Conservation (phyloP, 1,140 invertebrate species). For the Neuroterus valhalla region DNA sequence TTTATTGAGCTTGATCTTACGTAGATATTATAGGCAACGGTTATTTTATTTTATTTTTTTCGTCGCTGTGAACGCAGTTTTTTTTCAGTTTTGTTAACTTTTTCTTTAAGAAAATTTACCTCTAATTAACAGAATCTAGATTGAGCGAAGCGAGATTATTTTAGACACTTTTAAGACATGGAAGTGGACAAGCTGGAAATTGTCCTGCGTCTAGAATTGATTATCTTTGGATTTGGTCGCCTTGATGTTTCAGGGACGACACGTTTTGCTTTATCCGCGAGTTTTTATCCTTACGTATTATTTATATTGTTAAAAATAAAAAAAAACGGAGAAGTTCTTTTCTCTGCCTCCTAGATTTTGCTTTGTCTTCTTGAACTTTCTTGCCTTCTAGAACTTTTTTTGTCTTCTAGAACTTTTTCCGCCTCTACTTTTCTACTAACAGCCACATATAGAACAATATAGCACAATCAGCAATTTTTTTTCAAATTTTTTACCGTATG, state of each 20-base stretch:
- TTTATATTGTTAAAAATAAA: background rate
- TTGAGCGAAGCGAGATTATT: conserved; percentile 65
- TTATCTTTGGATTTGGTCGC: conserved; percentile 13
- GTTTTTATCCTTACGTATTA: conserved; percentile 15
- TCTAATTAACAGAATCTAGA: conserved; percentile 58
- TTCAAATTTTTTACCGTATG: no score
- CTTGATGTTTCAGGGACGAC: conserved; percentile 26
- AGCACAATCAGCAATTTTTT: no score
- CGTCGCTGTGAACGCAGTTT: conserved; percentile 41
- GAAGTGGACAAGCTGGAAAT: conserved; percentile 3
- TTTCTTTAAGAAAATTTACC: conserved; percentile 17
- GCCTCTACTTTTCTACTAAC: no score
- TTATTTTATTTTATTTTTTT: conserved; percentile 56
- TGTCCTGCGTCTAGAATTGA: conserved; percentile 35
- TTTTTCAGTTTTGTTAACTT: conserved; percentile 31
- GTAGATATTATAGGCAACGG: conserved; percentile 67
- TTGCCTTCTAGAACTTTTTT: no score
- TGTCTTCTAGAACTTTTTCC: no score
- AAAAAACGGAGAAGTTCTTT: conserved; percentile 3
- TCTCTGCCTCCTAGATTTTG: no score
- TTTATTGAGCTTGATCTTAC: conserved; percentile 72
- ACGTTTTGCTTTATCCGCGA: conserved; percentile 32
- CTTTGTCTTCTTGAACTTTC: no score
- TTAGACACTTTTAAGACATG: conserved; percentile 19
- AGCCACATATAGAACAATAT: no score